Percentiles rank a stretch among this genome's conserved stretches.
Conservation (phyloP, 2,888 invertebrate species). For the Lutraria lutraria region DNA sequence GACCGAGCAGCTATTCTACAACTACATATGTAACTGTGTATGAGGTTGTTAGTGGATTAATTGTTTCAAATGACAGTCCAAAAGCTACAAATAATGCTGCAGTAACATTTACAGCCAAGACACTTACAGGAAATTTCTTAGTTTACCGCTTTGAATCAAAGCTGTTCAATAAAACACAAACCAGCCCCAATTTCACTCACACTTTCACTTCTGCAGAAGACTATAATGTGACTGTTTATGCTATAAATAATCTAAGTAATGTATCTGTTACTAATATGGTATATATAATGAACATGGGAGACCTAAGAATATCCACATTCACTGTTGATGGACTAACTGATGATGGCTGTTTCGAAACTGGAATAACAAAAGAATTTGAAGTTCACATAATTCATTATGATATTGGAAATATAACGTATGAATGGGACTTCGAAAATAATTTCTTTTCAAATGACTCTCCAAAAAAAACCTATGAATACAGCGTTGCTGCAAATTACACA, state of each 20-base stretch:
- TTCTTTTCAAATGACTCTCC: background rate
- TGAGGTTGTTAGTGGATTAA: slow-evolving; percentile 58
- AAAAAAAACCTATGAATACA: slow-evolving; percentile 52
- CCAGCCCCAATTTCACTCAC: slow-evolving; percentile 36
- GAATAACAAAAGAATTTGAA: slow-evolving; percentile 24
- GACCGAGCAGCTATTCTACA: slow-evolving; percentile 48
- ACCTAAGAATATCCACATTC: slow-evolving; percentile 39
- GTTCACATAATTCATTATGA: slow-evolving; percentile 66
- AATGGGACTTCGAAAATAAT: slow-evolving; percentile 70
- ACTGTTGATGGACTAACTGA: slow-evolving; percentile 57
- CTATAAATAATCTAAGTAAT: slow-evolving; percentile 63
- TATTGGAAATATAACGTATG: slow-evolving; percentile 36
- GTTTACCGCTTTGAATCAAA: slow-evolving; percentile 55
- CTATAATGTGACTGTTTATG: slow-evolving; percentile 64
- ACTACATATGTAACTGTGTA: slow-evolving; percentile 58
- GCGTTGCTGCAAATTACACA: slow-evolving; percentile 63
- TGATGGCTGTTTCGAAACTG: slow-evolving; percentile 51
- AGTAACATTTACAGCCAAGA: slow-evolving; percentile 55
- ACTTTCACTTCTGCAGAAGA: slow-evolving; percentile 51
- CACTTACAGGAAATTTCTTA: slow-evolving; percentile 59
- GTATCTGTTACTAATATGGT: slow-evolving; percentile 39
- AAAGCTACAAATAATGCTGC: slow-evolving; percentile 35
- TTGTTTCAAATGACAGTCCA: slow-evolving; percentile 55
- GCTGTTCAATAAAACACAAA: slow-evolving; percentile 54
- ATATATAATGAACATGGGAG: slow-evolving; percentile 50